phyloP scores from a whole-genome alignment of 2,113 vertebrate genomes.

The Poicephalus meyeri region DNA sequence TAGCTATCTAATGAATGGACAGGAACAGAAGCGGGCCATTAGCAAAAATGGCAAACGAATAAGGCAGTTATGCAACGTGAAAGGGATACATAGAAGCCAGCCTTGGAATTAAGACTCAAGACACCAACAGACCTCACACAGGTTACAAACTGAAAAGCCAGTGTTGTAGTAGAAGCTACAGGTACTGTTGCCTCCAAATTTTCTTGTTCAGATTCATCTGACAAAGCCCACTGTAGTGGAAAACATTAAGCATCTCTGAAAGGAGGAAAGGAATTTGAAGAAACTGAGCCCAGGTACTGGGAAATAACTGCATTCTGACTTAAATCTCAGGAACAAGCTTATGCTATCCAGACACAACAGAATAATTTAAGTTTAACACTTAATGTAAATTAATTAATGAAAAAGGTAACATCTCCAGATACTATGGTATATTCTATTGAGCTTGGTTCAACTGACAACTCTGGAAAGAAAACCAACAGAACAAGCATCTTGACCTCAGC shows the following conservation, averaged over 20 bases:
- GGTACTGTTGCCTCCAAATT: not conserved
- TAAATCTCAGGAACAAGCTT: not conserved
- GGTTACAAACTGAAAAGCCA: not conserved
- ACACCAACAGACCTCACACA: not conserved
- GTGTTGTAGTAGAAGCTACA: not conserved
- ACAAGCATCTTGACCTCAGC: not conserved
- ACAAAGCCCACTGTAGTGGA: not conserved
- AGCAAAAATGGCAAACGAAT: not conserved
- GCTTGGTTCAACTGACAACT: not conserved
- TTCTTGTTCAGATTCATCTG: not conserved
- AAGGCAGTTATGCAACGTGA: not conserved
- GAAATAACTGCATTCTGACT: not conserved
- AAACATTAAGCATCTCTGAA: not conserved
- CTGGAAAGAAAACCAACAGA: not conserved
- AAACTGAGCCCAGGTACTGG: not conserved
- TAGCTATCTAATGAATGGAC: not conserved
- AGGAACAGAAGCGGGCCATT: not conserved
- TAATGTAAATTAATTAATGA: not conserved
- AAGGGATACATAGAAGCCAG: not conserved
- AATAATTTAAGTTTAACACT: not conserved
- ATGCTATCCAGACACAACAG: not conserved
- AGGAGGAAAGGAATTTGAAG: not conserved
- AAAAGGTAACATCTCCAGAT: not conserved
- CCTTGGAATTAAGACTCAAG: not conserved
- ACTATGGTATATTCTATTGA: not conserved